Evolutionary conservation across 1,140 invertebrate genomes (phyloP).

Genomic region (Lanistes nyassanus): DNA sequence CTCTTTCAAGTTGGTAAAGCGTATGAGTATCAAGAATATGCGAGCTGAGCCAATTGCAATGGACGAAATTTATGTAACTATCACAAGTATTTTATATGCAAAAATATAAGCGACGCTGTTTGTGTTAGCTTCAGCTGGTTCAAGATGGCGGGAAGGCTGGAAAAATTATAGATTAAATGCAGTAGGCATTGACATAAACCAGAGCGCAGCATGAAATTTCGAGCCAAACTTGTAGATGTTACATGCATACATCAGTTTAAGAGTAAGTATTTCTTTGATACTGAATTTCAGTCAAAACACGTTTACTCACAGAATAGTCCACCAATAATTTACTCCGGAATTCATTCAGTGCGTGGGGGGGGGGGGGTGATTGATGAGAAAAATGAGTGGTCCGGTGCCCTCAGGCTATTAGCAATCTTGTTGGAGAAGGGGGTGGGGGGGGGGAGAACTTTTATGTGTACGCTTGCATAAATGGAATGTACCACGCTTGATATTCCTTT

Average conservation of each 20-base stretch:
- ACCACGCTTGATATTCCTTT: neutral
- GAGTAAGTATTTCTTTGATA: constrained; percentile 43
- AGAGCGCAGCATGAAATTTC: constrained; percentile 57
- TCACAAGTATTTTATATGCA: neutral
- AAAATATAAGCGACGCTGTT: too few relatives aligned
- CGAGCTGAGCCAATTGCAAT: neutral
- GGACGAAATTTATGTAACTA: neutral
- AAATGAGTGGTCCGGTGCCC: too few relatives aligned
- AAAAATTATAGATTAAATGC: neutral
- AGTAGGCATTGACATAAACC: neutral
- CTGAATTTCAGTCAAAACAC: neutral
- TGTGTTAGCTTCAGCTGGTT: neutral
- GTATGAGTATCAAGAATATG: too few relatives aligned
- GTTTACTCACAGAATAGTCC: too few relatives aligned
- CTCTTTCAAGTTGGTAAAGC: too few relatives aligned
- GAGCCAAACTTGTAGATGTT: constrained; percentile 64
- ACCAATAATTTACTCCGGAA: too few relatives aligned
- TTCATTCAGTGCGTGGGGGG: too few relatives aligned
- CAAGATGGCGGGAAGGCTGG: constrained; percentile 24
- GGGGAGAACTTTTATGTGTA: too few relatives aligned
- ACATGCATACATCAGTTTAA: constrained; percentile 65
- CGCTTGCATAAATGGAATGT: too few relatives aligned
- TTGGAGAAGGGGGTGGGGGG: too few relatives aligned
- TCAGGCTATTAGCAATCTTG: too few relatives aligned
- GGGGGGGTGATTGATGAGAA: too few relatives aligned